A percentile compares a stretch with the other conserved stretches of the same genome.
phyloP scores from a whole-genome alignment of 2,888 invertebrate species.

The Gari tellinella region DNA sequence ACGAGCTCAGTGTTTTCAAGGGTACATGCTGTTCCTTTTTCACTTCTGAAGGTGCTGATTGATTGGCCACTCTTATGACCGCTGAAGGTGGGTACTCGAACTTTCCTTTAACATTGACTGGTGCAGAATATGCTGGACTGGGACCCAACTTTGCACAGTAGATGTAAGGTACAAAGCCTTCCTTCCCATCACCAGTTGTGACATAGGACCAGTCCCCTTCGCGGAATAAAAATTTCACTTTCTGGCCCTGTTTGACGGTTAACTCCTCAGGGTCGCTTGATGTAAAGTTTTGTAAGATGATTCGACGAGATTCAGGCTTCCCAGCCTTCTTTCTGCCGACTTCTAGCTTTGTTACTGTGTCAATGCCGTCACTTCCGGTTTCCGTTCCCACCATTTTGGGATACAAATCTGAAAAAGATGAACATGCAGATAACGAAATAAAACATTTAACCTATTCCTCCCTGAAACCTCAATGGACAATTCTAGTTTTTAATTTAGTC shows the following conservation, averaged over 20 bases:
- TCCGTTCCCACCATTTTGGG: constrained; percentile 89
- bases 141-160: constrained; percentile 82
- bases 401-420: constrained; percentile 16
- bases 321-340: constrained; percentile 91
- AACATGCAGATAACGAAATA: too few relatives aligned
- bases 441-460: too few relatives aligned
- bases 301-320: constrained; percentile 64
- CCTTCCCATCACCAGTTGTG: constrained; percentile 94
- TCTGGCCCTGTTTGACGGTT: constrained; percentile 93
- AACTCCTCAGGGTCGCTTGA: constrained; percentile 98
- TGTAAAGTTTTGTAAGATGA: constrained; percentile 89
- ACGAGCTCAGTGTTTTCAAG: too few relatives aligned
- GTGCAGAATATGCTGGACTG: neutral
- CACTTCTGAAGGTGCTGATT: too few relatives aligned
- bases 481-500: too few relatives aligned
- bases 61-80: too few relatives aligned
- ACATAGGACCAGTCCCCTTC: constrained; percentile 99
- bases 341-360: constrained; percentile 94
- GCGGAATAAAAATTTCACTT: constrained; percentile 96
- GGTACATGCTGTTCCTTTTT: too few relatives aligned
- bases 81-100: too few relatives aligned
- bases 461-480: too few relatives aligned
- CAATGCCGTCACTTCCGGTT: constrained; percentile 97
- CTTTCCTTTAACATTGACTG: constrained; percentile 8
- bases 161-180: constrained; percentile 97